These are phyloP conservation scores for Ia io DNA, from an alignment of 2,113 vertebrate species.

Conservation along the genomic window DNA sequence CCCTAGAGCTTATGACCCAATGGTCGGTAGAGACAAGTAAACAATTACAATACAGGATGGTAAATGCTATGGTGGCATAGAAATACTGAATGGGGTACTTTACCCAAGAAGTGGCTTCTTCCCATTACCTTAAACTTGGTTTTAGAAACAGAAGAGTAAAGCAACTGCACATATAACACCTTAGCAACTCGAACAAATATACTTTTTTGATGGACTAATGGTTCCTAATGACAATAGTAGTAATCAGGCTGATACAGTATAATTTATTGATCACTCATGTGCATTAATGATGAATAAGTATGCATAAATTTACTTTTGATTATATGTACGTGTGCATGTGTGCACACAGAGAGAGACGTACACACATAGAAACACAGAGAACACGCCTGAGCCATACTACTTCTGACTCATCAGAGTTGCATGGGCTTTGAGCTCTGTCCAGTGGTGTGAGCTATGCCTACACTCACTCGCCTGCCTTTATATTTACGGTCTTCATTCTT, in stretches of 20 bases:
- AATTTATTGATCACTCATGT: not conserved
- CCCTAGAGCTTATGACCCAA: not conserved
- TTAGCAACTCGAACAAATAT: not conserved
- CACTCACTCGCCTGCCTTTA: not conserved
- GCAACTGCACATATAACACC: not conserved
- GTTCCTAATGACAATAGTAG: not conserved
- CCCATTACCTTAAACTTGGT: not conserved
- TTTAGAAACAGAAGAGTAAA: not conserved
- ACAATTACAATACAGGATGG: not conserved
- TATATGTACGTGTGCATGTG: not conserved
- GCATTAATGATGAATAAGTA: not conserved
- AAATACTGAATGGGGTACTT: not conserved
- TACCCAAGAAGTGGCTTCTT: not conserved
- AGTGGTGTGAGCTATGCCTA: not conserved
- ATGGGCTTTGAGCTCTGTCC: not conserved
- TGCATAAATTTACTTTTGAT: not conserved
- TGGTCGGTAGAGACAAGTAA: not conserved
- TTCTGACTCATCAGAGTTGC: not conserved
- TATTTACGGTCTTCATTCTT: not conserved
- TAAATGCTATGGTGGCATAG: not conserved
- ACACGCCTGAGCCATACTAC: rapidly evolving
- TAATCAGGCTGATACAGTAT: not conserved
- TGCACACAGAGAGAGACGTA: not conserved
- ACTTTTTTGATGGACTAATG: not conserved
- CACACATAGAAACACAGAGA: not conserved